Percentiles rank a stretch among this genome's conserved stretches.
Evolutionary conservation across 2,888 invertebrate genomes (phyloP).

Genomic region (Epistrophella euchroma): DNA sequence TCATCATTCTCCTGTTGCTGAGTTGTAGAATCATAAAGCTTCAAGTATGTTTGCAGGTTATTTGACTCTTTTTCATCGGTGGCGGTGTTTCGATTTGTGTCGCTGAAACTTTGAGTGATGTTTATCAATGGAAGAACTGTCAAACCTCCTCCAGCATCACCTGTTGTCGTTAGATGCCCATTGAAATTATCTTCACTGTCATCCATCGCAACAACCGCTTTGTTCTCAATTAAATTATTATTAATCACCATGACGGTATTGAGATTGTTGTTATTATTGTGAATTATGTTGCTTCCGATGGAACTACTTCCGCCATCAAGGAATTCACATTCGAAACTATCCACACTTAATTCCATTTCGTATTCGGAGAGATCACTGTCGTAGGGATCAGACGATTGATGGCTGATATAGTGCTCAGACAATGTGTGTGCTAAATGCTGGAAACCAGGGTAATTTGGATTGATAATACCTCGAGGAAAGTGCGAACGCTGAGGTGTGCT

Average conservation of each 20-base stretch:
- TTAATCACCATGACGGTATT: constrained; percentile 71
- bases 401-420: constrained; percentile 83
- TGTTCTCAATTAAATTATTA: constrained; percentile 55
- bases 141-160: constrained; percentile 14
- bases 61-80: constrained; percentile 50
- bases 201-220: constrained; percentile 62
- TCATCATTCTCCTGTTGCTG: constrained; percentile 67
- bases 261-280: constrained; percentile 68
- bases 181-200: constrained; percentile 52
- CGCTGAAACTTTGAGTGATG: constrained; percentile 55
- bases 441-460: constrained; percentile 93
- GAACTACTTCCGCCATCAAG: constrained; percentile 48
- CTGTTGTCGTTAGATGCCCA: constrained; percentile 20
- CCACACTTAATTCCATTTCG: constrained; percentile 80
- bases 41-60: constrained; percentile 63
- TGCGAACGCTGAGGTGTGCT: constrained; percentile 78
- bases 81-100: constrained; percentile 68
- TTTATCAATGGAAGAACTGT: constrained; percentile 62
- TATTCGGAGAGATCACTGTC: constrained; percentile 82
- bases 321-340: constrained; percentile 78
- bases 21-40: constrained; percentile 63
- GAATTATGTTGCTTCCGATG: constrained; percentile 39
- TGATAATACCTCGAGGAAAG: constrained; percentile 89
- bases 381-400: constrained; percentile 82
- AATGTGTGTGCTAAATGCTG: constrained; percentile 91